A percentile compares a stretch with the other conserved stretches of the same genome.
Evolutionary conservation across 2,113 vertebrate genomes (phyloP).

Genomic region (Ia io): DNA sequence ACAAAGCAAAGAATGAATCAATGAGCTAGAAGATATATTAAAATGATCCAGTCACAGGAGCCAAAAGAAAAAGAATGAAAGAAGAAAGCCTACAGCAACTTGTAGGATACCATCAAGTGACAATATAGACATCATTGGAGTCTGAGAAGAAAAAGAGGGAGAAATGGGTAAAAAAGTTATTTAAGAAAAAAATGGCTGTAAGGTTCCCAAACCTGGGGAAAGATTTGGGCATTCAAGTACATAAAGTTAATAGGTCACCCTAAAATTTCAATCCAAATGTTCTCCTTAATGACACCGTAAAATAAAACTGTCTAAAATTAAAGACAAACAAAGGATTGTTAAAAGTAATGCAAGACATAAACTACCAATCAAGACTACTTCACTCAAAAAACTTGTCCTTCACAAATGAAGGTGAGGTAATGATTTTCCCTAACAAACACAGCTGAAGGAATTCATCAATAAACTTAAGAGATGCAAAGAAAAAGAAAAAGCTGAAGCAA

Average conservation of each 20-base stretch:
- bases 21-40: not conserved
- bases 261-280: not conserved
- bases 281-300: not conserved
- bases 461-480: not conserved
- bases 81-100: not conserved
- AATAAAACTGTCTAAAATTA: not conserved
- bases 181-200: not conserved
- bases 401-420: not conserved
- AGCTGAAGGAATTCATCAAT: not conserved
- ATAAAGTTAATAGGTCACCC: not conserved
- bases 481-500: not conserved
- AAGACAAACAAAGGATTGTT: not conserved
- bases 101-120: not conserved
- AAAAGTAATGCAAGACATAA: not conserved
- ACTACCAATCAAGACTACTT: not conserved
- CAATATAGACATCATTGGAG: not conserved
- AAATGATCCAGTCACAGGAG: not conserved
- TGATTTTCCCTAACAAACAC: not conserved
- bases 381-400: not conserved
- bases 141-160: not conserved
- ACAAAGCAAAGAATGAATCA: not conserved
- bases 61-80: not conserved
- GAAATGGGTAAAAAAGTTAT: not conserved
- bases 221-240: not conserved
- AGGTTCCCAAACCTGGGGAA: not conserved